Evolutionary conservation across 1,140 invertebrate genomes (phyloP), one percentile per base, ranked within the genome.

Genomic region (Drosophila rhopaloa): DNA sequence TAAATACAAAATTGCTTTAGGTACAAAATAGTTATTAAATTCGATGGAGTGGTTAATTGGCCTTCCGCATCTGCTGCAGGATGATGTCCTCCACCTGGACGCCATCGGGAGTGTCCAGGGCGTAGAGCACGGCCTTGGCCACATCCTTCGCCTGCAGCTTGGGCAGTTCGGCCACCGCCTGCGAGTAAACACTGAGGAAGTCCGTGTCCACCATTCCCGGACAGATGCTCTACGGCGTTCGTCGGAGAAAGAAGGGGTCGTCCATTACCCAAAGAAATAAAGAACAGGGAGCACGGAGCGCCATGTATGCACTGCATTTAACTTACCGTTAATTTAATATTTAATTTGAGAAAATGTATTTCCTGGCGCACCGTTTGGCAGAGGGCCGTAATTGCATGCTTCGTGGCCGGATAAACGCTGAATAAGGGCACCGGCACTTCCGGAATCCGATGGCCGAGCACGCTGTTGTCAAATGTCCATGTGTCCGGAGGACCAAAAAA

Each of bases 181-280:
- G 71, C 51, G 91, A 84, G 65, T 91, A 92, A 74, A 91, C 91
- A 79, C 79, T 89, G 50, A 93, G 79, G 73, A 94, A 94, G 76
- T 95, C 94, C 4, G 94, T 95, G 76, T 93, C 91, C 11, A 95
- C 94, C 59, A 94, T 79, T 2, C 94, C 94, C 11, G 95, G 95
- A 79, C 94, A 94, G 32, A 95, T 93, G 79, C 93, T 93, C 94
- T 95, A 78, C 27, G 84, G 32, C 47, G 11, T 3, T 10, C 40
- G 8, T 4, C 4, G 48, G 51, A 29, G 37, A 75, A 65, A 60
- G 60, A 63, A 10, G 11, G 47, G 14, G 50, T 48, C n/a, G 40
- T 43, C 67, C 63, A 62, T 62, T 35, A 48, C 65, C 55, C 58
- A n/a, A 4, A 3, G 13, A 14, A 48, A 24, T n/a, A 47, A 32